Base-by-base conservation (phyloP, 1,140 invertebrate genomes). In the Drosophila pallidifrons region DNA sequence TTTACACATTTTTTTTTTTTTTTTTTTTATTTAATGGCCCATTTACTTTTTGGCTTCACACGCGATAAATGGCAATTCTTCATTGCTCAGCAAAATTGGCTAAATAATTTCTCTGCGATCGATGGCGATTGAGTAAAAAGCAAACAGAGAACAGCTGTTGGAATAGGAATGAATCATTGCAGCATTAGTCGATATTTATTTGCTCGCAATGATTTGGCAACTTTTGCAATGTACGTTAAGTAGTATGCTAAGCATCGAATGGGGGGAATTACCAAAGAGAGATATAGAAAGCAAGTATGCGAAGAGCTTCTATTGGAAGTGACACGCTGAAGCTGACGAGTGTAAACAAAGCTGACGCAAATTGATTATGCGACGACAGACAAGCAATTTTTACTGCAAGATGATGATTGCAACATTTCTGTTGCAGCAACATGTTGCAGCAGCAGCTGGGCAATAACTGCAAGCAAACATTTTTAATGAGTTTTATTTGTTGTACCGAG, bases 381-480 rank as follows among this genome's bases (percentile, higher is more conserved):
- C 38, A 6, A 69, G 57, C 45, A 75, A 78, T 75, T 78, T 25
- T 65, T 41, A 20, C 55, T 45, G 55, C 45, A 38, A 16, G 55
- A 61, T 52, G 60, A 61, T 52, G 52, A 77, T 79, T 79, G 75
- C 70, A 66, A 75, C 75, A 78, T 72, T 43, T 15, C 35, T 11
- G 75, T 59, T 75, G 77, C 70, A 32, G 70, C 78, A 80, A 78
- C 75, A 80, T 75, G 75, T 75, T 77, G 75, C 64, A 72, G 25
- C 38, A 58, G 16, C 10, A 54, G 41, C 60, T 65, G 52, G 49
- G 63, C 38, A 41, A 68, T 64, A 69, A 74, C 49, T 80, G 69
- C 77, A 77, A 66, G 70, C 45, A 75, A 77, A 75, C 55, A 70
- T 80, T 78, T 80, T 80, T 78, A 78, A 77, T 77, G 75, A 64